A percentile compares a stretch with the other conserved stretches of the same genome.
Evolutionary conservation across 1,140 invertebrate genomes (phyloP).

Genomic region (Drosophila bifasciata): DNA sequence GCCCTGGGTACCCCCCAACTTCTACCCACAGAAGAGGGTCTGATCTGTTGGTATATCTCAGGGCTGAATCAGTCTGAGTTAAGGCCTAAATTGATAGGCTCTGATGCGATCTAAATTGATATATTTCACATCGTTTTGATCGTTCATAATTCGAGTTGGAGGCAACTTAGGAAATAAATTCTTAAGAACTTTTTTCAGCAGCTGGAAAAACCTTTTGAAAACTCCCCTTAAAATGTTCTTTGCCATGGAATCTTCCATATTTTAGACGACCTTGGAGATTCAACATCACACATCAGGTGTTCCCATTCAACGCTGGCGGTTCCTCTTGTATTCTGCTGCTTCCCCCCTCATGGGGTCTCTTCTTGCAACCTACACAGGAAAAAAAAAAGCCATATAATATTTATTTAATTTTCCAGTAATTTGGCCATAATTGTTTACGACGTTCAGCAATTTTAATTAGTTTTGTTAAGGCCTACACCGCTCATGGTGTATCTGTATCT

Average conservation of each 20-base stretch:
- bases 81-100: conserved; percentile 5
- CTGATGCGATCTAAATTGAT: conserved; percentile 14
- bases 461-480: conserved; percentile 49
- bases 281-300: too few species aligned
- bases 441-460: conserved; percentile 63
- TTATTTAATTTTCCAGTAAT: conserved; percentile 53
- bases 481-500: conserved; percentile 12
- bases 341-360: too few species aligned
- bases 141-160: conserved; percentile 26
- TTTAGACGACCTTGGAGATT: too few species aligned
- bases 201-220: neutral
- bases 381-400: conserved; percentile 4
- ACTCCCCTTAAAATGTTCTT: too few species aligned
- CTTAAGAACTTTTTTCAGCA: neutral
- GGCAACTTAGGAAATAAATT: conserved; percentile 8
- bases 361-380: neutral
- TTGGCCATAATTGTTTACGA: conserved; percentile 51
- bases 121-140: conserved; percentile 9
- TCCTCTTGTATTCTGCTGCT: too few species aligned
- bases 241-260: too few species aligned
- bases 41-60: neutral
- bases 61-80: conserved; percentile 1
- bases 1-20: conserved; percentile 43
- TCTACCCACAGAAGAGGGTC: conserved; percentile 30
- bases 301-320: too few species aligned